phyloP scores from a whole-genome alignment of 1,140 invertebrate genomes.

The Lordiphosa mommai region DNA sequence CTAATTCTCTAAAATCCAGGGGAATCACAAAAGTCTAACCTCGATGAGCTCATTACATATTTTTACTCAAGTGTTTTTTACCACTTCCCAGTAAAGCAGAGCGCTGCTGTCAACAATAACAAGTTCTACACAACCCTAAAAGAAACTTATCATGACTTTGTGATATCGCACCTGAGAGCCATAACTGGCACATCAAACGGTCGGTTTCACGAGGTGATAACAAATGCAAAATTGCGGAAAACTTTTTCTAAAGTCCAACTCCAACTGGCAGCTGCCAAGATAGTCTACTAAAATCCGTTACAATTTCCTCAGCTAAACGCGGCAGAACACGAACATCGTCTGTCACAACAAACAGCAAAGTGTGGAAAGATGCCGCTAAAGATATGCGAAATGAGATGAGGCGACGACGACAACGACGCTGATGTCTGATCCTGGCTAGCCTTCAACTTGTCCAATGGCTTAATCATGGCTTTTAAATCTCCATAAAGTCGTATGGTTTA shows the following conservation, averaged over 20 bases:
- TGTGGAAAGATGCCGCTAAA: slow-evolving; percentile 8
- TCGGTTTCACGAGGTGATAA: slow-evolving; percentile 55
- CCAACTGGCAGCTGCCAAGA: slow-evolving; percentile 27
- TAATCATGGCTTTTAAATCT: slow-evolving; percentile 35
- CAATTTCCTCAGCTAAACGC: slow-evolving; percentile 38
- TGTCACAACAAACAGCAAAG: slow-evolving; percentile 49
- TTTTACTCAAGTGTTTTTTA: slow-evolving; percentile 5
- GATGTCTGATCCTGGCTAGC: slow-evolving; percentile 5
- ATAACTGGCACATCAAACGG: slow-evolving; percentile 58
- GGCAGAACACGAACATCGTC: slow-evolving; percentile 12
- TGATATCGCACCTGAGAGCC: slow-evolving; percentile 49
- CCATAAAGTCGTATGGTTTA: slow-evolving; percentile 46
- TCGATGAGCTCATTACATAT: slow-evolving; percentile 27
- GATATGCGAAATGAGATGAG: slow-evolving; percentile 10
- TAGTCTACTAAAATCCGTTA: slow-evolving; percentile 35
- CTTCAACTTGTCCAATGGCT: slow-evolving; percentile 45
- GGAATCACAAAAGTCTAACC: slow-evolving; percentile 14
- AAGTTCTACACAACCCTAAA: neutral
- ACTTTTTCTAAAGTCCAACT: slow-evolving; percentile 26
- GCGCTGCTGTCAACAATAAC: too few species aligned
- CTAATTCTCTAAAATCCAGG: neutral
- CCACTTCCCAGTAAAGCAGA: neutral
- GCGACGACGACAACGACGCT: slow-evolving; percentile 4
- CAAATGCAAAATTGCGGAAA: slow-evolving; percentile 66
- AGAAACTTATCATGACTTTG: slow-evolving; percentile 39